Evolutionary conservation across 2,888 invertebrate species (phyloP).

Genomic region (Dioctria rufipes): DNA sequence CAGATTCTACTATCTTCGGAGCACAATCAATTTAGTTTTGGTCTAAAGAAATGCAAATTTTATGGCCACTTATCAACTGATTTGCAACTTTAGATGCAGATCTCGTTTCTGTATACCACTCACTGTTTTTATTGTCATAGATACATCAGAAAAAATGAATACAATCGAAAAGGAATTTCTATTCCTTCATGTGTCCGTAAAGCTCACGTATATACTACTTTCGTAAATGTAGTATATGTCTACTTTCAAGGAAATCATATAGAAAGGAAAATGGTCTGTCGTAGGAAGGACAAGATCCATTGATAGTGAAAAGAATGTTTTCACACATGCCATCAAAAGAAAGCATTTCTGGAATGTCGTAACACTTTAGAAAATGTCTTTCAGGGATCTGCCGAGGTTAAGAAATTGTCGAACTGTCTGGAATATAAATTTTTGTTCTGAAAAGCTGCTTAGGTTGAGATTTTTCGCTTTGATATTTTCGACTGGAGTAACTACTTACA

Average conservation of each 20-base stretch:
- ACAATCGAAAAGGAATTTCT: slow-evolving; percentile 48
- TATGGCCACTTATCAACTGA: slow-evolving; percentile 52
- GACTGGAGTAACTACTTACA: not conserved
- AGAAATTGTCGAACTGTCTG: slow-evolving; percentile 50
- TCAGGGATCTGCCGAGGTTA: slow-evolving; percentile 46
- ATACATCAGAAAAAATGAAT: slow-evolving; percentile 45
- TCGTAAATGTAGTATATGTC: not conserved
- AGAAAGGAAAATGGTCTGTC: slow-evolving; percentile 38
- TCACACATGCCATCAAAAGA: slow-evolving; percentile 50
- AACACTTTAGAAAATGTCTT: slow-evolving; percentile 47
- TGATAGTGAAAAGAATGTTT: slow-evolving; percentile 52
- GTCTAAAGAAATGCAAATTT: slow-evolving; percentile 47
- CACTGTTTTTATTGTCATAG: slow-evolving; percentile 30
- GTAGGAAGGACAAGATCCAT: slow-evolving; percentile 34
- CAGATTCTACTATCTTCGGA: slow-evolving; percentile 35
- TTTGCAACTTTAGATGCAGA: slow-evolving; percentile 53
- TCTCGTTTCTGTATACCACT: slow-evolving; percentile 46
- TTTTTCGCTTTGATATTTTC: slow-evolving; percentile 5
- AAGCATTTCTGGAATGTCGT: slow-evolving; percentile 47
- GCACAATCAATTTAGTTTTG: slow-evolving; percentile 37
- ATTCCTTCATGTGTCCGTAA: not conserved
- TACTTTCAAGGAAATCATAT: slow-evolving; percentile 33
- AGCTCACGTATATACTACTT: not conserved
- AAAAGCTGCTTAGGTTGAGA: slow-evolving; percentile 45
- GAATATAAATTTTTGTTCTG: slow-evolving; percentile 42